Base-by-base conservation (phyloP, 2,797 vertebrate genomes). In the Scolopax rusticola region DNA sequence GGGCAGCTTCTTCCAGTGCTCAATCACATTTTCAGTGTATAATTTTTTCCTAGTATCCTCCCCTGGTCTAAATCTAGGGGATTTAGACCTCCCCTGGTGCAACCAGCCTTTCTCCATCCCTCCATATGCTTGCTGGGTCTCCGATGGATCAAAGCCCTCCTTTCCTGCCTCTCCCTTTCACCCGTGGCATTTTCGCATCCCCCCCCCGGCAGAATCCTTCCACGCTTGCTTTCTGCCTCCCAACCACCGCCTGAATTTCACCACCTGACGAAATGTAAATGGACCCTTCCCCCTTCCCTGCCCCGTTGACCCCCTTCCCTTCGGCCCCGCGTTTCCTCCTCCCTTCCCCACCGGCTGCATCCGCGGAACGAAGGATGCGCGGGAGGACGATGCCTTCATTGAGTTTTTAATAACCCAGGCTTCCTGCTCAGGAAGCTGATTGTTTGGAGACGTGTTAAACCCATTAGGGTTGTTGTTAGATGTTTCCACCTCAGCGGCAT, bases 391-490 rank as follows among this genome's bases (percentile, higher is more conserved):
- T 17, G 61, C 8, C 43, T 91, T 83, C 61, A 63, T 15, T 4
- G 69, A 40, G 43, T 48, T 82, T 95, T 57, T 1, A 20, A 61
- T 17, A 15, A 1, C 43, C 43, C 67, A 28, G 82, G 25, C 76
- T 94, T 96, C 96, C 94, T 75, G 45, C 82, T 74, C 75, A 41
- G 83, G 91, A 97, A 94, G 60, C 73, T 2, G 48, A 84, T 90
- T 94, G 91, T 95, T 88, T 17, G n/a, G 11, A 88, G 76, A 65
- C 79, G 36, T 2, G 16, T 64, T 84, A 75, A 88, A 70, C n/a
- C 60, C 88, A 75, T 94, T 38, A 94, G 78, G 59, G 63, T 61
- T 59, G 68, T 53, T 83, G 69, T 83, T 59, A 28, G 80, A 84
- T 54, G 47, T 90, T 94, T 67, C 87, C 90, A 88, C 43, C 92